A percentile compares a stretch with the other conserved stretches of the same genome.
phyloP scores from a whole-genome alignment of 2,888 invertebrate genomes.

The Dicyrtomina minuta region DNA sequence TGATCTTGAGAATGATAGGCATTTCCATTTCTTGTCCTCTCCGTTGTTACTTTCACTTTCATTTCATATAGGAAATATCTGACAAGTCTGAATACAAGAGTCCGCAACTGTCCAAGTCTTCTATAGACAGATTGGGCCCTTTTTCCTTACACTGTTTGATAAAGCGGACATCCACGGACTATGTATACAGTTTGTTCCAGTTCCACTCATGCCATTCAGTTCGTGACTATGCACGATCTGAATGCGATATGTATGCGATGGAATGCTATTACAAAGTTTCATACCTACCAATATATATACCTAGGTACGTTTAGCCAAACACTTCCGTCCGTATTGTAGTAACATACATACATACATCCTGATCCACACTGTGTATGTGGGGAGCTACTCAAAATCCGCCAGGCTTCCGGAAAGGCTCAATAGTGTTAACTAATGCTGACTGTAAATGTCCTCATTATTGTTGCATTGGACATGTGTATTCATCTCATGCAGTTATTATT shows the following conservation, averaged over 20 bases:
- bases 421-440: constrained; percentile 3
- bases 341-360: background rate
- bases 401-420: background rate
- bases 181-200: too few relatives aligned
- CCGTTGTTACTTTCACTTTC: too few relatives aligned
- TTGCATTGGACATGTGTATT: constrained; percentile 8
- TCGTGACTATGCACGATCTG: too few relatives aligned
- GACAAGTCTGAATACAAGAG: too few relatives aligned
- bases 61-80: too few relatives aligned
- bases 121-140: background rate
- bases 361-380: background rate
- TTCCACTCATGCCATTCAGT: too few relatives aligned
- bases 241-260: too few relatives aligned
- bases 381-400: background rate
- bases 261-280: too few relatives aligned
- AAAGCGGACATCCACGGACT: background rate
- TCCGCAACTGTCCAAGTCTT: background rate
- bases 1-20: background rate
- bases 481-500: constrained; percentile 18
- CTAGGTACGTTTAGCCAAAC: too few relatives aligned
- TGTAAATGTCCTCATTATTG: constrained; percentile 23
- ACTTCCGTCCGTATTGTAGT: too few relatives aligned
- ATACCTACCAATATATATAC: too few relatives aligned
- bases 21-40: too few relatives aligned
- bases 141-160: background rate